Evolutionary conservation across 1,140 invertebrate genomes (phyloP), one percentile per base, ranked within the genome.

Genomic region (Camponotus pennsylvanicus): DNA sequence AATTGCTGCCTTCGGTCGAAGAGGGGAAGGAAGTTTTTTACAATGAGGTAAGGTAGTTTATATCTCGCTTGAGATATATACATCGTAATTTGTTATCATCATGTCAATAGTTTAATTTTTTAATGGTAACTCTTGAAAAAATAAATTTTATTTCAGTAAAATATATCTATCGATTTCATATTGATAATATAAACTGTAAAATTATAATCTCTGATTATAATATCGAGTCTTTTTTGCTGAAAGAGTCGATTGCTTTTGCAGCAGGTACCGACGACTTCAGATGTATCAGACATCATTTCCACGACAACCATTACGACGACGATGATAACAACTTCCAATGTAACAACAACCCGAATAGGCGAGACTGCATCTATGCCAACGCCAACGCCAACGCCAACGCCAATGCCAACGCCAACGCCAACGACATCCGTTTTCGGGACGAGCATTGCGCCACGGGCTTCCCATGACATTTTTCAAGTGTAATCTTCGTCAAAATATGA

Each of bases 1-100:
- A 97, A 92, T 96, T 98, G 89, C 95, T 97, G 87, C 97, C 97
- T 34, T 96, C 97, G 82, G 96, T 97, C 71, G 97, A 97, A 92
- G 97, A 98, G 94, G 96, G 96, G 87, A 97, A 97, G 95, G 97
- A 97, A 95, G 88, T 88, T 57, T 94, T 93, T 88, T 94, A 94
- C 77, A 93, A 94, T 88, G 93, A 95, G 91, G 94, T 95, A 92
- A 64, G 42, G 75, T 32, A 11, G 8, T 27, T 37, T 32, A 32
- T 42, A 32, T 27, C 3, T 27, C n/a, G 3, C 9, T 75, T 9
- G 37, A 8, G 37, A 45, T 32, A 18, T 7, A n/a, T 7, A n/a
- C 11, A 0, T n/a, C 40, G 42, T 18, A 13, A 55, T 79, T 59
- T 40, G 9, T 69, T 21, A 57, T 70, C 37, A 49, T 42, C 21